Conservation (phyloP, 2,113 vertebrate genomes). For the Lagopus muta region DNA sequence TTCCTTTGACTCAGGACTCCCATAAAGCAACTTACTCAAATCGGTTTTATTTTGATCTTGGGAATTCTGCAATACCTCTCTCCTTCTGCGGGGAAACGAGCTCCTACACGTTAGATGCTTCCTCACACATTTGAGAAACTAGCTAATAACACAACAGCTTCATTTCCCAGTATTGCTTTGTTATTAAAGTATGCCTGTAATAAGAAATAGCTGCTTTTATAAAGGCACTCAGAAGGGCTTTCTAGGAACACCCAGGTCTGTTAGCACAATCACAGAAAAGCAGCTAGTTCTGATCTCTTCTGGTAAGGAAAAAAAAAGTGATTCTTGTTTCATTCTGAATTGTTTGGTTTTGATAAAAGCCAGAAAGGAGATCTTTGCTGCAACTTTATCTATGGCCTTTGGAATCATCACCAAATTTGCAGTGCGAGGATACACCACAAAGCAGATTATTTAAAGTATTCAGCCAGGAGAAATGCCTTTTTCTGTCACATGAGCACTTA, state of each 20-base stretch:
- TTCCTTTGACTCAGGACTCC: slow-evolving; percentile 64
- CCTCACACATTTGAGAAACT: not conserved
- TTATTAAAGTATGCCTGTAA: not conserved
- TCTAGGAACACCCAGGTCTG: not conserved
- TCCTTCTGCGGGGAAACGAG: slow-evolving; percentile 19
- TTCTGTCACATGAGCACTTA: not conserved
- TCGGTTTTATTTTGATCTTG: slow-evolving; percentile 63
- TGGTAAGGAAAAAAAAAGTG: not conserved
- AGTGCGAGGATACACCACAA: not conserved
- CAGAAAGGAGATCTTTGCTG: not conserved
- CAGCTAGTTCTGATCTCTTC: not conserved
- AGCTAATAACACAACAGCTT: not conserved
- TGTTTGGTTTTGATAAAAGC: not conserved
- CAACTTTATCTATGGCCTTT: not conserved
- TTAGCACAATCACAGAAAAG: not conserved
- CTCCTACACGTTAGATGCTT: slow-evolving; percentile 25
- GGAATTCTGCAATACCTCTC: slow-evolving; percentile 51
- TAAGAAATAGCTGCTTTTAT: not conserved
- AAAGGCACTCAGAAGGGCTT: not conserved
- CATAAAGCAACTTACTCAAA: slow-evolving; percentile 65
- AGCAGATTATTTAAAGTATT: not conserved
- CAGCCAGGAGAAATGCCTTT: not conserved
- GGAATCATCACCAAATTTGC: not conserved
- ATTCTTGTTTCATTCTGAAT: not conserved
- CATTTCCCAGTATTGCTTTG: not conserved